These are phyloP conservation scores for Hanleya hanleyi DNA, from an alignment of 2,888 invertebrate species.

Conservation along the genomic window DNA sequence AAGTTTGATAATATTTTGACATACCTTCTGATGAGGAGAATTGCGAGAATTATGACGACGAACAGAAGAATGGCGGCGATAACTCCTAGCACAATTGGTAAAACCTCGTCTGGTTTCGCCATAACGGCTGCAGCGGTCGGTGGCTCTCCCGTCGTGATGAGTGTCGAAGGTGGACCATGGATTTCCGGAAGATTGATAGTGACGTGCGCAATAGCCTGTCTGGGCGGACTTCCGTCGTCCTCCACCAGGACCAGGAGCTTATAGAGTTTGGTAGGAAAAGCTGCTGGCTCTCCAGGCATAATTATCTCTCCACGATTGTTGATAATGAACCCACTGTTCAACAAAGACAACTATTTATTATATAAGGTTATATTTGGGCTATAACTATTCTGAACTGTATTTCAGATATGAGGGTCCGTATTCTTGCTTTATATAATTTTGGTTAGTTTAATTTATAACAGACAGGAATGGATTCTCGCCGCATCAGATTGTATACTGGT, in stretches of 20 bases:
- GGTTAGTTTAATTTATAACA: too few relatives aligned
- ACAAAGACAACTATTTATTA: not conserved
- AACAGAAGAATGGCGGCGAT: slow-evolving; percentile 37
- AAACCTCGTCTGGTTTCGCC: slow-evolving; percentile 6
- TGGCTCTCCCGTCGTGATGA: slow-evolving; percentile 13
- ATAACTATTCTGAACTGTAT: not conserved
- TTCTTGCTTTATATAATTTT: too few relatives aligned
- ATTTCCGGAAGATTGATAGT: slow-evolving; percentile 48
- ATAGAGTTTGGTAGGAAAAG: slow-evolving; percentile 41
- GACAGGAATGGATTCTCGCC: too few relatives aligned
- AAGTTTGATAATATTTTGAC: not conserved
- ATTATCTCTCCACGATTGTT: slow-evolving; percentile 43
- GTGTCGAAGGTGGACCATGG: not conserved
- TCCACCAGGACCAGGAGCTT: slow-evolving; percentile 45
- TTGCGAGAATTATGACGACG: slow-evolving; percentile 44
- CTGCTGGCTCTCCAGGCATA: slow-evolving; percentile 36
- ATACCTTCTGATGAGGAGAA: slow-evolving; percentile 51
- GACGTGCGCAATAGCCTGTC: slow-evolving; percentile 43
- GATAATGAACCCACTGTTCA: slow-evolving; percentile 53
- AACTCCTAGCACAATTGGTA: slow-evolving; percentile 22
- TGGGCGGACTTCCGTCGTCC: slow-evolving; percentile 49
- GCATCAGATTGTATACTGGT: too few relatives aligned
- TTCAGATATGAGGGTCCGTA: too few relatives aligned
- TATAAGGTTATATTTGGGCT: not conserved
- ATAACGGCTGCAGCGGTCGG: not conserved